Evolutionary conservation across 2,888 invertebrate species (phyloP), one percentile per base, ranked within the genome.

Genomic region (Nebria salina): DNA sequence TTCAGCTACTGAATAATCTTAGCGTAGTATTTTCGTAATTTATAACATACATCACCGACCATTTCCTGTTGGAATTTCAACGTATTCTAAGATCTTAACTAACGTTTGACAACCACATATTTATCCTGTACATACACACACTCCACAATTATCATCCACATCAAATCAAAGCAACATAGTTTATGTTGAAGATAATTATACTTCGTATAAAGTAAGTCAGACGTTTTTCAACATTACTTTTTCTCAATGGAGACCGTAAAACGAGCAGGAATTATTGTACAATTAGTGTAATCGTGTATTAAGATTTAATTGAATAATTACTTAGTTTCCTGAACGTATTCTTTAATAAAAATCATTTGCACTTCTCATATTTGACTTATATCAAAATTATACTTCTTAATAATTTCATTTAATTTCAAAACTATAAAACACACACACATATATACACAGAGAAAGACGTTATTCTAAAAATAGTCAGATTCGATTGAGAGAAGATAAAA

Each of bases 231-330:
- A 34, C 34, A 54, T 13, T 54, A 13, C 2, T 54, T 54, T 20
- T 54, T 54, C 13, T 13, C 7, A 54, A 11, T 54, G 54, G 13
- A 54, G 54, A 8, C 54, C 8, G 54, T 4, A 54, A 54, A 11
- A 7, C 13, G 11, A 54, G 11, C 7, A 54, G 8, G 54, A 54
- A 54, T 54, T 54, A 54, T 8, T 13, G 54, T 54, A 54, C 54
- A 54, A 54, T 54, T 54, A 54, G 54, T 54, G 54, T 54, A 54
- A 54, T 6, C 54, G 54, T 54, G 54, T 54, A 13, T 54, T 54
- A 54, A 54, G 54, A 54, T 54, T 54, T 54, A 54, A 54, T 54
- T 54, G 54, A 54, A 54, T 54, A 54, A 54, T 54, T 54, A 54
- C 54, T 8, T 54, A 54, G 54, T 54, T 13, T 54, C 6, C 54